Evolutionary conservation across 2,888 invertebrate species (phyloP).

Genomic region (Mesorhabditis spiculigera): DNA sequence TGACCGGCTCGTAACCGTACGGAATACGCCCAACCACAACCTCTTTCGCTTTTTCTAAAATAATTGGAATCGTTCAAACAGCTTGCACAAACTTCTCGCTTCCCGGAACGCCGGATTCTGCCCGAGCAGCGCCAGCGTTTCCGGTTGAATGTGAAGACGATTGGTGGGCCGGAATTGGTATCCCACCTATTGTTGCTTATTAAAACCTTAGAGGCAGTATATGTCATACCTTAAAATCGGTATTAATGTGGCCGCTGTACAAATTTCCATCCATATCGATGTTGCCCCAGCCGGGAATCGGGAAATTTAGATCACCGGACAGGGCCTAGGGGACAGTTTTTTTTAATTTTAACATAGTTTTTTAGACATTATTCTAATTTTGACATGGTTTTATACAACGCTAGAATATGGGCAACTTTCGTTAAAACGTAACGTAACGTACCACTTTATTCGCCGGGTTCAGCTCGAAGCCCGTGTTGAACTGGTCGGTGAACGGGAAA

Average conservation of each 20-base stretch:
- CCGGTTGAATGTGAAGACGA: slow-evolving; percentile 47
- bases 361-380: background rate
- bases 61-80: background rate
- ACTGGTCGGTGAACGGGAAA: slow-evolving; percentile 52
- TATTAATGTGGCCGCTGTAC: slow-evolving; percentile 41
- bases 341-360: background rate
- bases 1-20: slow-evolving; percentile 51
- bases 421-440: slow-evolving; percentile 16
- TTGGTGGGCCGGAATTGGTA: slow-evolving; percentile 49
- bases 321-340: slow-evolving; percentile 29
- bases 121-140: slow-evolving; percentile 41
- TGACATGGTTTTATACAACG: background rate
- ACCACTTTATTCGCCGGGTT: slow-evolving; percentile 53
- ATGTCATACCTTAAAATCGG: slow-evolving; percentile 30
- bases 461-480: slow-evolving; percentile 47
- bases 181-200: slow-evolving; percentile 26
- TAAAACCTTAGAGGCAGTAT: too few species aligned
- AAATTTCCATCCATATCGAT: slow-evolving; percentile 49
- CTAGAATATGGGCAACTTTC: background rate
- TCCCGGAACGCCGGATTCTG: slow-evolving; percentile 49
- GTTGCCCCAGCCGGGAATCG: slow-evolving; percentile 55
- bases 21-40: slow-evolving; percentile 49
- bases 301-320: slow-evolving; percentile 49
- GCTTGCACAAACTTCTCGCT: slow-evolving; percentile 36
- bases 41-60: slow-evolving; percentile 44